Evolutionary conservation across 1,140 invertebrate species (phyloP), one percentile per base, ranked within the genome.

Genomic region (Drosophila sucinea): DNA sequence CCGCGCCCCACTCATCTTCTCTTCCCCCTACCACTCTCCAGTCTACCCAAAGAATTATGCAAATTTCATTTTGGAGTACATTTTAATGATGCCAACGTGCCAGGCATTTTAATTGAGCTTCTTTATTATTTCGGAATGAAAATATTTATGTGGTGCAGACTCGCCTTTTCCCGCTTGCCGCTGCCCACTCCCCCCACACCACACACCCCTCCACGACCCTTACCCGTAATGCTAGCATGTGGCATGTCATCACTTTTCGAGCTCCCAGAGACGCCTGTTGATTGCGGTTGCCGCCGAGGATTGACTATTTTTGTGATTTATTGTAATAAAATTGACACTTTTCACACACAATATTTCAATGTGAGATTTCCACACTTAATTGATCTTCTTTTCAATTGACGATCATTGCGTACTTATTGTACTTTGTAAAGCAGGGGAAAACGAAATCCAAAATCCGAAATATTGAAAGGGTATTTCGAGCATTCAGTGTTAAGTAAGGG

Each of bases 51-150:
- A 47, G 56, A 78, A 74, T 73, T 73, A 87, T 86, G 83, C 69
- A 73, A 76, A 79, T 70, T 75, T 67, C 57, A 33, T 57, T 67
- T 60, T 32, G 67, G 69, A 71, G 69, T 62, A 75, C 67, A 82
- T 79, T 87, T 86, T 79, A 87, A 82, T 82, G 72, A 54, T 54
- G 57, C 60, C 41, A 54, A 51, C 82, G 78, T 85, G 71, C 54
- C 7, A 10, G 38, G 67, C 29, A 69, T 73, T 67, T 79, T 61
- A 79, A 86, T 81, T 68, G 60, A 80, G 67, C 63, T 35, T 51
- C 33, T 62, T 51, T 51, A 51, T 51, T 51, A 51, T 51, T 51
- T 51, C 23, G 23, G 10, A 51, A 51, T 51, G 44, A 51, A 51
- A 51, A 51, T 51, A 51, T 51, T 51, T 51, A 51, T 51, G 44